Evolutionary conservation across 2,797 vertebrate genomes (phyloP).

Genomic region (Lithobates sylvaticus): DNA sequence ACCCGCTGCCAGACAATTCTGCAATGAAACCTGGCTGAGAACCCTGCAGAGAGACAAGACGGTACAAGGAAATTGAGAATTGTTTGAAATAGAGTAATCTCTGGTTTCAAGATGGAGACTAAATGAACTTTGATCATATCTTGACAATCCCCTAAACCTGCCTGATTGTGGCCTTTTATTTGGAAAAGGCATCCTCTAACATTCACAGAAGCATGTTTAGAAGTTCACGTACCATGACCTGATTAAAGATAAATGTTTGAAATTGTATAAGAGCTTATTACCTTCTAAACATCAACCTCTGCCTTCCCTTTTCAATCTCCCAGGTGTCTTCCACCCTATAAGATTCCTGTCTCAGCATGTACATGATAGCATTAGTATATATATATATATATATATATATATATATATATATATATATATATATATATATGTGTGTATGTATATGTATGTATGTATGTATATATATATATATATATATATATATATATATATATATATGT

Average conservation of each 20-base stretch:
- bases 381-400: too few species aligned
- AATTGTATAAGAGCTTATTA: not conserved
- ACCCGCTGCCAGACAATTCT: not conserved
- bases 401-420: too few species aligned
- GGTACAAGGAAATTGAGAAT: not conserved
- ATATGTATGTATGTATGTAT: too few species aligned
- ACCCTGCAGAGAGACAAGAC: not conserved
- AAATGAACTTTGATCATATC: not conserved
- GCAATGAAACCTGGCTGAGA: not conserved
- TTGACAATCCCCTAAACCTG: not conserved
- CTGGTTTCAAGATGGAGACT: not conserved
- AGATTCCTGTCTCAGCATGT: too few species aligned
- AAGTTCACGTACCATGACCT: not conserved
- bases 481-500: too few species aligned
- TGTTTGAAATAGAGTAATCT: not conserved
- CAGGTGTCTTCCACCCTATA: not conserved
- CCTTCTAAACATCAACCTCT: not conserved
- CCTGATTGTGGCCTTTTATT: not conserved
- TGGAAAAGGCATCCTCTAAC: not conserved
- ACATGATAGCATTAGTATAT: too few species aligned
- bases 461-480: too few species aligned
- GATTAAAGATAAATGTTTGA: not conserved
- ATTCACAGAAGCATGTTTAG: not conserved
- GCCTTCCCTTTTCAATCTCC: not conserved
- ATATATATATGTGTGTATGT: too few species aligned